These are phyloP conservation scores for Hetaerina titia DNA, from an alignment of 2,888 invertebrate species.

Conservation along the genomic window DNA sequence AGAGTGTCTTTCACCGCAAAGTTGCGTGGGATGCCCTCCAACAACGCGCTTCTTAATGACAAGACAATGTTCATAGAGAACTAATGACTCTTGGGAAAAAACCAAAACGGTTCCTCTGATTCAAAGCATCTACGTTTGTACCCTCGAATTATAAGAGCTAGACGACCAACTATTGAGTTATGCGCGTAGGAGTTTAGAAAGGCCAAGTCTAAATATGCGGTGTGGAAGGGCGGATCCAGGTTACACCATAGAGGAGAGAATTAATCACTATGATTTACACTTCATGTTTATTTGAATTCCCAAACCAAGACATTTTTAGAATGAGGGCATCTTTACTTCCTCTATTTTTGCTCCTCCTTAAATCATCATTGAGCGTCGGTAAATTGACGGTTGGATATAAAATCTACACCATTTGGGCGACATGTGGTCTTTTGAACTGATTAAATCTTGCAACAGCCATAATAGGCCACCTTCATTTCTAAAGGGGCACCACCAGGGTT, in stretches of 20 bases:
- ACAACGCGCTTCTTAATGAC: background rate
- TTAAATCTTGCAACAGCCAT: no score
- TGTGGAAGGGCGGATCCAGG: background rate
- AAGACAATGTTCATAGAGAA: background rate
- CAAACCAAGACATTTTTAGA: background rate
- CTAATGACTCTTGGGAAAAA: background rate
- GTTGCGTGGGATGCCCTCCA: background rate
- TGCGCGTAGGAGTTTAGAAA: background rate
- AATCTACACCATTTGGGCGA: background rate
- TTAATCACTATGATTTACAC: background rate
- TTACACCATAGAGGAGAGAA: background rate
- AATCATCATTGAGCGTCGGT: background rate
- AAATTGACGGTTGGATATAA: background rate
- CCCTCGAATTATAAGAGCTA: background rate
- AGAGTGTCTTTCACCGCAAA: background rate
- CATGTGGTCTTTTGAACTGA: no score
- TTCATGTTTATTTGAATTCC: background rate
- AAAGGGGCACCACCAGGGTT: no score
- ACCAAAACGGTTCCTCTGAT: background rate
- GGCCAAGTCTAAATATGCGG: background rate
- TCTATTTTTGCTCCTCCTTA: background rate
- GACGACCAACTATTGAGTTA: background rate
- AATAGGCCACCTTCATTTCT: no score
- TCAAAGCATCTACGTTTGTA: background rate
- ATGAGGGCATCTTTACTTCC: background rate